Percentiles rank a stretch among this genome's conserved stretches.
phyloP scores from a whole-genome alignment of 2,113 vertebrate species.

The Spermophilus dauricus region DNA sequence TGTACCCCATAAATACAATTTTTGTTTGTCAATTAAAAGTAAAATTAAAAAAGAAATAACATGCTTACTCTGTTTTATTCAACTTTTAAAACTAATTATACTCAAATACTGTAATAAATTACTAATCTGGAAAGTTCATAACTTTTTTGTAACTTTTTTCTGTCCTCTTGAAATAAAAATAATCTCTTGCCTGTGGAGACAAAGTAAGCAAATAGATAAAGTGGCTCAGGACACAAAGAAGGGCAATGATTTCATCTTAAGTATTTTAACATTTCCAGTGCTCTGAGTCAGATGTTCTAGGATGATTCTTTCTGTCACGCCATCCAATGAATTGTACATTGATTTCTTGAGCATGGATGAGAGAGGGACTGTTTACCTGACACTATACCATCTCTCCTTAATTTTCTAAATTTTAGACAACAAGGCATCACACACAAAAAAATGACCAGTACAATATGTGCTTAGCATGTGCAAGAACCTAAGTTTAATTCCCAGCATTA shows the following conservation, averaged over 20 bases:
- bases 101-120: background rate
- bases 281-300: slow-evolving; percentile 5
- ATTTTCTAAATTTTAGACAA: slow-evolving; percentile 10
- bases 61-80: background rate
- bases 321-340: background rate
- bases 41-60: background rate
- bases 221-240: background rate
- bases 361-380: background rate
- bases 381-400: background rate
- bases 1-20: background rate
- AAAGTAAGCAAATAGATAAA: background rate
- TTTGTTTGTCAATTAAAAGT: background rate
- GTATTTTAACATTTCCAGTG: background rate
- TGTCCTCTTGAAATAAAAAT: background rate
- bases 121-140: background rate
- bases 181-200: background rate
- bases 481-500: background rate
- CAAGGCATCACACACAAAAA: background rate
- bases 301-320: background rate
- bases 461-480: background rate
- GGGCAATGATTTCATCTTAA: background rate
- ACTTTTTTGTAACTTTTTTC: background rate
- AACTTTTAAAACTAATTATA: background rate
- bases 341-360: background rate
- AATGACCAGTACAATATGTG: background rate